These are phyloP conservation scores for Scatophagus argus DNA, from an alignment of 2,113 vertebrate genomes.

Conservation along the genomic window DNA sequence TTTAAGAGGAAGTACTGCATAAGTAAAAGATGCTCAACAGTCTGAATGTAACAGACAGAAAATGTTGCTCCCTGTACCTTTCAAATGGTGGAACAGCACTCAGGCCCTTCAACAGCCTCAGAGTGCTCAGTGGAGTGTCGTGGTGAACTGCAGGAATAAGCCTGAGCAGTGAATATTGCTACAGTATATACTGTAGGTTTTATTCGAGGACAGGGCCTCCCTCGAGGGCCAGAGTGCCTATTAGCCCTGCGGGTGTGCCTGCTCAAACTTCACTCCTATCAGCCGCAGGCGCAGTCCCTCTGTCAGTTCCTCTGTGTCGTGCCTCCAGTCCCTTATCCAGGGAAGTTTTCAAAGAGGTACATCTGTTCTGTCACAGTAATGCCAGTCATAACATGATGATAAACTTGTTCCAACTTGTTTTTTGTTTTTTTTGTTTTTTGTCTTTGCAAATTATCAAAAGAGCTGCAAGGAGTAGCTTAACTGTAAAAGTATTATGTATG, in stretches of 20 bases:
- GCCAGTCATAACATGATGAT: slow-evolving; percentile 1
- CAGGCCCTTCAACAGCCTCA: slow-evolving; percentile 15
- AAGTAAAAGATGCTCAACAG: neutral
- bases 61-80: slow-evolving; percentile 15
- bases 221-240: slow-evolving; percentile 54
- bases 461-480: slow-evolving; percentile 4
- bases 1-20: slow-evolving; percentile 27
- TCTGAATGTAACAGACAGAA: slow-evolving; percentile 7
- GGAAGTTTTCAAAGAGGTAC: slow-evolving; percentile 57
- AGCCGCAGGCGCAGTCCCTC: slow-evolving; percentile 61
- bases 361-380: slow-evolving; percentile 50
- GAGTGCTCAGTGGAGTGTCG: slow-evolving; percentile 12
- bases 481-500: neutral
- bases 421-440: neutral
- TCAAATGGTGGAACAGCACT: slow-evolving; percentile 26
- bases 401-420: neutral
- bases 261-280: slow-evolving; percentile 50
- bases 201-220: slow-evolving; percentile 66
- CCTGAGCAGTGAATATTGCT: slow-evolving; percentile 28
- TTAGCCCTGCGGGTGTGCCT: slow-evolving; percentile 69
- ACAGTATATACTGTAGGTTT: slow-evolving; percentile 54
- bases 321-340: slow-evolving; percentile 52
- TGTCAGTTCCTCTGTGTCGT: slow-evolving; percentile 45
- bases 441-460: neutral
- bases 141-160: slow-evolving; percentile 37